A percentile compares a stretch with the other conserved stretches of the same genome.
Conservation (phyloP, 2,888 invertebrate species). For the Myopa testacea region DNA sequence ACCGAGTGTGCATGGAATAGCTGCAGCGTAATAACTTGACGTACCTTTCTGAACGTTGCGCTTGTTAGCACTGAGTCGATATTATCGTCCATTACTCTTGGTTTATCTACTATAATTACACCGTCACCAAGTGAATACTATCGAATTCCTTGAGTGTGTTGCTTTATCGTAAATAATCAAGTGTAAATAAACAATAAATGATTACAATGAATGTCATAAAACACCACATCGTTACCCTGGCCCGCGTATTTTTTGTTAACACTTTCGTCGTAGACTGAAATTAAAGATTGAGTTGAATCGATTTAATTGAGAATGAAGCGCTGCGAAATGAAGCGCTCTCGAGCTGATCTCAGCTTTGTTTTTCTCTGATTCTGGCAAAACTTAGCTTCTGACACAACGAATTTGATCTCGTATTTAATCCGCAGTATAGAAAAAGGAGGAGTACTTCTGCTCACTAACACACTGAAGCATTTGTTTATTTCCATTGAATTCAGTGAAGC, state of each 20-base stretch:
- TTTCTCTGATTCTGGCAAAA: neutral
- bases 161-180: constrained; percentile 3
- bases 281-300: too few relatives aligned
- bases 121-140: neutral
- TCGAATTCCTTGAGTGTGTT: constrained; percentile 2
- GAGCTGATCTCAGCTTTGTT: neutral
- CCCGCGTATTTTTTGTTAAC: too few relatives aligned
- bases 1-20: too few relatives aligned
- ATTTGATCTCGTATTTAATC: neutral
- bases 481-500: too few relatives aligned
- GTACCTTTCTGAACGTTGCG: too few relatives aligned
- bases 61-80: neutral
- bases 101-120: neutral
- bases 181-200: constrained; percentile 22
- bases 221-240: neutral
- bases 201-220: neutral
- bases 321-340: neutral
- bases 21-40: too few relatives aligned
- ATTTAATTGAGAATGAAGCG: too few relatives aligned
- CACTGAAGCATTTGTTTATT: too few relatives aligned
- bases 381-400: neutral
- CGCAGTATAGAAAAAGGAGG: too few relatives aligned
- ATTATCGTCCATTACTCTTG: constrained; percentile 19
- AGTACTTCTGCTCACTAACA: too few relatives aligned
- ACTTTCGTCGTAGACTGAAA: too few relatives aligned